Base-by-base conservation (phyloP, 2,797 vertebrate species). In the Myotis pilosus region DNA sequence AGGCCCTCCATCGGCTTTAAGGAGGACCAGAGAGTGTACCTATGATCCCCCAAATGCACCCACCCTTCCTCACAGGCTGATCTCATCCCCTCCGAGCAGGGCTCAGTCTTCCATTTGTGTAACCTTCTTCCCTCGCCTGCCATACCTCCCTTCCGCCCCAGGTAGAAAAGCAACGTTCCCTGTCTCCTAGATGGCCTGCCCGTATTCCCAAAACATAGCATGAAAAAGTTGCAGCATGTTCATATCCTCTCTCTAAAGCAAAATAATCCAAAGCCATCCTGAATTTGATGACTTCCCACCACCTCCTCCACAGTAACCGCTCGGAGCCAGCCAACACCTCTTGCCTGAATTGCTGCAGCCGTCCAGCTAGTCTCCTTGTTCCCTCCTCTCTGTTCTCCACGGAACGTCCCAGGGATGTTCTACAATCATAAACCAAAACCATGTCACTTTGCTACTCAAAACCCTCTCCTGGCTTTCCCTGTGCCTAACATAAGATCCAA, bases 341-440 rank as follows among this genome's bases (percentile, higher is more conserved):
- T 62, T 30, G 12, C 53, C 12, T 1, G 75, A 47, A 30, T 8
- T 33, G 13, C 86, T 36, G 51, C 12, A n/a, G 22, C 22, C 1
- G 0, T 4, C 38, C 17, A 49, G 23, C 60, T 8, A 23, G 72
- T 38, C 64, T 8, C 47, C 53, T 71, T 4, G 84, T 19, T 66
- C 53, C n/a, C 19, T 22, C 19, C 41, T 28, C 22, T 47, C 47
- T 41, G 30, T 69, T 84, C 47, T 51, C 57, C 41, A 62, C 41
- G 28, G 0, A 49, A 68, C 13, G 41, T 86, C 86, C 7, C 0
- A 6, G 33, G 2, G 60, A 60, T 16, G 8, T 17, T 71, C 53
- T 28, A 28, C 62, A 16, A 51, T 72, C n/a, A 94, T 41, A 47
- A 57, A 74, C 74, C 79, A 85, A 86, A 86, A 85, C 8, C 60